Evolutionary conservation across 2,888 invertebrate genomes (phyloP).

Genomic region (Prosapia bicincta): DNA sequence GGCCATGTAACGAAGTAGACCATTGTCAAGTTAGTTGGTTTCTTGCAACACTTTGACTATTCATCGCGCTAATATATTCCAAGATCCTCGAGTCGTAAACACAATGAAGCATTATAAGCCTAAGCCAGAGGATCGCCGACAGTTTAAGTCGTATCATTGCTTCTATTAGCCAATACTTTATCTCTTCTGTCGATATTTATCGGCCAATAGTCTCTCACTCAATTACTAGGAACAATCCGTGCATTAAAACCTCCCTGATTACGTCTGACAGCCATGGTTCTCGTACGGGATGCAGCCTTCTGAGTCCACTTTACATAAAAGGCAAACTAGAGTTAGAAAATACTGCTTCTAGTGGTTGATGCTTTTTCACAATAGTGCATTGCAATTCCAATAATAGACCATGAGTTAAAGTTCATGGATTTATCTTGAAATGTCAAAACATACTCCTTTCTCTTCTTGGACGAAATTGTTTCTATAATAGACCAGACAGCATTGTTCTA

Average conservation of each 20-base stretch:
- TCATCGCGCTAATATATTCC: no score
- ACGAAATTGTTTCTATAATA: neutral
- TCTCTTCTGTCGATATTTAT: neutral
- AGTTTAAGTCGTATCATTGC: neutral
- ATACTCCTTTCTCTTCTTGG: neutral
- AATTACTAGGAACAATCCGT: neutral
- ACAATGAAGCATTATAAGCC: neutral
- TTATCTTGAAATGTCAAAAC: neutral
- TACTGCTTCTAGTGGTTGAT: neutral
- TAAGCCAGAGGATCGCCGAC: neutral
- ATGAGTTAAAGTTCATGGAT: neutral
- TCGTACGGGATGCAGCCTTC: neutral
- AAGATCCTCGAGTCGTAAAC: neutral
- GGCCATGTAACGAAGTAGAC: neutral
- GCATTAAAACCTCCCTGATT: neutral
- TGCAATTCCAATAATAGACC: neutral
- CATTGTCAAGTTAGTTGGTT: neutral
- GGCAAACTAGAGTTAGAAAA: neutral
- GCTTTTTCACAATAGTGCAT: neutral
- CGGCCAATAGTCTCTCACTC: neutral
- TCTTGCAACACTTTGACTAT: neutral
- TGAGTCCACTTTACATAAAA: neutral
- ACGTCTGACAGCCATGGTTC: neutral
- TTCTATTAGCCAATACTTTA: neutral
- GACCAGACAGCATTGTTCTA: neutral